Evolutionary conservation across 2,113 vertebrate genomes (phyloP).

Genomic region (Picathartes gymnocephalus): DNA sequence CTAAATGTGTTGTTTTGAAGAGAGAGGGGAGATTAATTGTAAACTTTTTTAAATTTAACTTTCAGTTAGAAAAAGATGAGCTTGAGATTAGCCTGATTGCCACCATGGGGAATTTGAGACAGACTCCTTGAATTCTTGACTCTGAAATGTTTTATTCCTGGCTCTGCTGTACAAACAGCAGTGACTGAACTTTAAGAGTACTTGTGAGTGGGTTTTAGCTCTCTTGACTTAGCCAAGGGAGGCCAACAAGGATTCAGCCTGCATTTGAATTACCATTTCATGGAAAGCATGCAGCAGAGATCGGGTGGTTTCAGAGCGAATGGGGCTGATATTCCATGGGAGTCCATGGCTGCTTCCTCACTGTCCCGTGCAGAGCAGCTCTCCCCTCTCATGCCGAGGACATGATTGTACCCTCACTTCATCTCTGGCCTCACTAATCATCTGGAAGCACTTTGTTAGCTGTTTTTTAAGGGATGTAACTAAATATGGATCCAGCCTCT

Average conservation of each 20-base stretch:
- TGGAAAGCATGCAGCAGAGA: background rate
- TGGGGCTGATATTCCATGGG: background rate
- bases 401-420: background rate
- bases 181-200: background rate
- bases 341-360: accelerated
- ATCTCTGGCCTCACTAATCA: background rate
- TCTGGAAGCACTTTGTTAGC: background rate
- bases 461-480: background rate
- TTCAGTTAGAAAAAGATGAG: background rate
- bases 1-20: background rate
- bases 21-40: background rate
- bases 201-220: background rate
- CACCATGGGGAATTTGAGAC: background rate
- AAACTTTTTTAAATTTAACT: background rate
- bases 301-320: background rate
- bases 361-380: background rate
- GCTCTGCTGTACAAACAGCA: background rate
- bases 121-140: background rate
- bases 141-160: background rate
- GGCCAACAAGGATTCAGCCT: background rate
- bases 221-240: conserved; percentile 17
- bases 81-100: background rate
- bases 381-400: background rate
- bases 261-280: background rate
- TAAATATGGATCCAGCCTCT: background rate